Evolutionary conservation across 2,113 vertebrate species (phyloP).

Genomic region (Phaethon lepturus): DNA sequence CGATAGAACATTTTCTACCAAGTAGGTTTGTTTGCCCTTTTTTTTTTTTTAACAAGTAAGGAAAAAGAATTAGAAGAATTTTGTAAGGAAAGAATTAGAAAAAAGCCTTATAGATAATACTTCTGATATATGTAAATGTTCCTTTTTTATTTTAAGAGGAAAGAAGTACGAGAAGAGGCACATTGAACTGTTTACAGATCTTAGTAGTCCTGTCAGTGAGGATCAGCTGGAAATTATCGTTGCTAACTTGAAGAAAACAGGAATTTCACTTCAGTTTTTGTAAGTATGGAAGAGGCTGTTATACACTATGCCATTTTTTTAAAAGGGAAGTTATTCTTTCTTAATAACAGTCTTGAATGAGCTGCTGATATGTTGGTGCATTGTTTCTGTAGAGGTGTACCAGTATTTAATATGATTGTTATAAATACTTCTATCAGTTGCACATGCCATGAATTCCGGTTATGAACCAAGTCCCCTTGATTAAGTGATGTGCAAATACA

Average conservation of each 20-base stretch:
- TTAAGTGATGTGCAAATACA: neutral
- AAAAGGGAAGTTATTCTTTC: neutral
- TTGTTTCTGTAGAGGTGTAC: neutral
- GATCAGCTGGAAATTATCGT: constrained; percentile 90
- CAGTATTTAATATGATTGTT: neutral
- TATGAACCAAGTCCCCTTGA: neutral
- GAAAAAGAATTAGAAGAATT: neutral
- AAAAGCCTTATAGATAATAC: neutral
- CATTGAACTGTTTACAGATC: constrained; percentile 90
- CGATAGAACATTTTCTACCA: neutral
- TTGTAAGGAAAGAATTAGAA: neutral
- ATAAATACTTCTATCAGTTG: neutral
- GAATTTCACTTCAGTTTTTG: constrained; percentile 93
- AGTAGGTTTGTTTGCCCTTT: neutral
- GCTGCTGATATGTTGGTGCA: neutral
- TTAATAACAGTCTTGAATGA: neutral
- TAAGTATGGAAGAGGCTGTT: constrained; percentile 75
- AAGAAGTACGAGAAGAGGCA: constrained; percentile 88
- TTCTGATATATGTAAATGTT: neutral
- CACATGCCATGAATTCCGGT: neutral
- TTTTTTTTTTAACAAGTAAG: neutral
- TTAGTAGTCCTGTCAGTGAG: constrained; percentile 82
- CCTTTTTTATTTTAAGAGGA: constrained; percentile 76
- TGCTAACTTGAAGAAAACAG: constrained; percentile 84
- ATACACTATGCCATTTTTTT: neutral